Percentiles rank a stretch among this genome's conserved stretches.
These are phyloP conservation scores for Avahi laniger DNA, from an alignment of 2,797 vertebrate species.

Conservation along the genomic window DNA sequence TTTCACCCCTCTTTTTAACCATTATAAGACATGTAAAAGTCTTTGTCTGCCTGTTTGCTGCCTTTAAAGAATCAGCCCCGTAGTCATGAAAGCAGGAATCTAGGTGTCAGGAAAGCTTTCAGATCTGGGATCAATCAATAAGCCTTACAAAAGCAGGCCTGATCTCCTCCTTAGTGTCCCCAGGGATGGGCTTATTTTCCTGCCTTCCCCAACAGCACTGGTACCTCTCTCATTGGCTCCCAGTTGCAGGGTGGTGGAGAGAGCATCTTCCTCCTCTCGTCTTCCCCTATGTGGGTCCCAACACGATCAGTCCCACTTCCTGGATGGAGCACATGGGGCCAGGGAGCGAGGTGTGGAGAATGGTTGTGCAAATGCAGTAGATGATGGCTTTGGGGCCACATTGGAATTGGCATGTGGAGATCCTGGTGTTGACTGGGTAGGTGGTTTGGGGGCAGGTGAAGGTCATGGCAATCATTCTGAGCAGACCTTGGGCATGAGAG, in stretches of 20 bases:
- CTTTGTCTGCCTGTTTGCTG: neutral
- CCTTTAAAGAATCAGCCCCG: neutral
- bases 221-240: neutral
- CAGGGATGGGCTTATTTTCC: neutral
- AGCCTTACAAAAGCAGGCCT: neutral
- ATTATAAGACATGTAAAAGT: neutral
- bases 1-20: neutral
- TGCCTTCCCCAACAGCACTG: neutral
- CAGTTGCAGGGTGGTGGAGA: neutral
- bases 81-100: neutral
- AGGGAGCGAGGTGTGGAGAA: neutral
- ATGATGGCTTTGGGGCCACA: neutral
- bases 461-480: neutral
- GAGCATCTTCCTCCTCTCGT: neutral
- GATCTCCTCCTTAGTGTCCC: neutral
- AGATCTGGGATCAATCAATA: neutral
- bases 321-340: neutral
- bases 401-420: neutral
- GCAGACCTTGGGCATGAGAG: neutral
- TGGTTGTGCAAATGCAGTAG: neutral
- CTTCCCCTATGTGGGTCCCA: neutral
- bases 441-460: neutral
- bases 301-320: neutral
- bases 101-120: neutral
- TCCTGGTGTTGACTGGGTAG: neutral